phyloP scores from a whole-genome alignment of 2,113 vertebrate species.

The Albula glossodonta region DNA sequence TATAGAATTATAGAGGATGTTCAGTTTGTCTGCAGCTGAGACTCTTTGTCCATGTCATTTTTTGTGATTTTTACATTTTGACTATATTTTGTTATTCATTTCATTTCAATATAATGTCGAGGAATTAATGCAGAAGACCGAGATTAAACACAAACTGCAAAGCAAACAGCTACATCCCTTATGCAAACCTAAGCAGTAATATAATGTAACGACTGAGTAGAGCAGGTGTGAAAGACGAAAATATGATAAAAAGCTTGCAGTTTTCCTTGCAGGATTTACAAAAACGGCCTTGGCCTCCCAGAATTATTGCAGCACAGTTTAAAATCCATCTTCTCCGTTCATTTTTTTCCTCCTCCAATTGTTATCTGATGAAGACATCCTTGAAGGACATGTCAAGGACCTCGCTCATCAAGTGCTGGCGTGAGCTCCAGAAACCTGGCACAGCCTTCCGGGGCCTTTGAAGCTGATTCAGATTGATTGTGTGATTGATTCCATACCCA shows the following conservation, averaged over 20 bases:
- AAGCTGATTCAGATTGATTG: conserved; percentile 1
- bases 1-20: neutral
- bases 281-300: neutral
- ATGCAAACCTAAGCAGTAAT: neutral
- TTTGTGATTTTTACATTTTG: neutral
- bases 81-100: no score
- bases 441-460: neutral
- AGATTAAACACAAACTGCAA: neutral
- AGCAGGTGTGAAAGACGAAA: neutral
- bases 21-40: neutral
- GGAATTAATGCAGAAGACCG: neutral
- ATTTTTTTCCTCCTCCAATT: neutral
- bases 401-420: neutral
- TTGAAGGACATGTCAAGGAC: neutral
- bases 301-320: neutral
- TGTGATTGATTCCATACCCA: neutral
- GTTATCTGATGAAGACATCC: conserved; percentile 2
- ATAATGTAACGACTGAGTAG: neutral
- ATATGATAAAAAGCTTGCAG: neutral
- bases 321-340: neutral
- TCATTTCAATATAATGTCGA: no score
- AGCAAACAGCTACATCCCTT: neutral
- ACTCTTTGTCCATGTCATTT: neutral
- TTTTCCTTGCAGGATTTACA: neutral
- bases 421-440: neutral